Base-by-base conservation (phyloP, 2,797 vertebrate genomes). In the Salmo trutta region DNA sequence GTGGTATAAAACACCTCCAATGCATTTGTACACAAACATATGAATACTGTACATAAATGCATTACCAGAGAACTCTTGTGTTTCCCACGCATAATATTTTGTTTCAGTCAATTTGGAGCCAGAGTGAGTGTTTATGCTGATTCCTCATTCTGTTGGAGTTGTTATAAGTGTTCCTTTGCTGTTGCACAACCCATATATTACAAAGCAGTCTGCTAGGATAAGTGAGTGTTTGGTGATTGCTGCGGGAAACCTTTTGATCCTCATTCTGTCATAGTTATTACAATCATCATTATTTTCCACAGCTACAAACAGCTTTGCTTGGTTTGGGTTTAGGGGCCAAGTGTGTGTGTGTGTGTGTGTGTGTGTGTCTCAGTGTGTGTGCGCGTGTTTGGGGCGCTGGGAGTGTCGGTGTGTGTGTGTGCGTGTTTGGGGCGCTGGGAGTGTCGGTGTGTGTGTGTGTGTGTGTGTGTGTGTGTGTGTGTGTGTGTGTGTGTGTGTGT, bases 201-300 rank as follows among this genome's bases (percentile, higher is more conserved):
- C 47, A 54, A 24, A 21, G n/a, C 3, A 5, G 16, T 27, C 64
- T n/a, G 54, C 24, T 15, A 21, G 71, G 47, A 12, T 33, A 66
- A 72, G 62, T 53, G 59, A 75, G 59, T 27, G 74, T 64, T 75
- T 75, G 59, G 47, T 79, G 74, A 75, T 75, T 79, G 74, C 69
- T n/a, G 47, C 19, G 17, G 62, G 59, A 71, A 59, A 79, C 74
- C 78, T 79, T 79, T 79, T 75, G 74, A 79, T 72, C 78, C 69
- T 75, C 73, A 67, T 75, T 79, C 56, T 75, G 78, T 51, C 24
- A 68, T 72, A 54, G 75, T 75, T 72, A 71, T 51, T 15, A 75
- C 78, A 72, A 79, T 79, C 69, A 79, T 41, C 56, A 36, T 72
- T 29, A 21, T 79, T 79, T 67, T 53, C 47, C 62, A 51, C 33